phyloP scores from a whole-genome alignment of 2,113 vertebrate genomes.

The Narcine bancroftii region DNA sequence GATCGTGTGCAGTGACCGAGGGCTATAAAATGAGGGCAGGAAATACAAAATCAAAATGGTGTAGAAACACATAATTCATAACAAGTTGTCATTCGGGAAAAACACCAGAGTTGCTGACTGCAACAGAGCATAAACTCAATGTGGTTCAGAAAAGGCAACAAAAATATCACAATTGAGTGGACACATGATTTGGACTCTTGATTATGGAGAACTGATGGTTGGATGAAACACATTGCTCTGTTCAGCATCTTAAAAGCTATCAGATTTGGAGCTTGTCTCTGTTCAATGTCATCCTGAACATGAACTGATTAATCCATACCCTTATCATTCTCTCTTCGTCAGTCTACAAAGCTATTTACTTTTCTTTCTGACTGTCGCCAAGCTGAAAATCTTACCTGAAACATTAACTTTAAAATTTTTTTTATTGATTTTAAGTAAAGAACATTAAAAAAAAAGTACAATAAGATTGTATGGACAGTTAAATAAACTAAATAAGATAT shows the following conservation, averaged over 20 bases:
- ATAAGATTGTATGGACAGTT: too few relatives aligned
- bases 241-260: not conserved
- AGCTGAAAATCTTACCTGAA: not conserved
- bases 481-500: too few relatives aligned
- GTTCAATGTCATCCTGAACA: not conserved
- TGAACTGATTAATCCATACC: not conserved
- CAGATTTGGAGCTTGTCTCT: not conserved
- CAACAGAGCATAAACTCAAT: not conserved
- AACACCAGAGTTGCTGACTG: not conserved
- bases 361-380: too few relatives aligned
- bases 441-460: too few relatives aligned
- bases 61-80: not conserved
- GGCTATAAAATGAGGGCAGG: not conserved
- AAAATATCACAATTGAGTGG: not conserved
- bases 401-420: too few relatives aligned
- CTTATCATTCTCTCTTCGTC: not conserved
- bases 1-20: not conserved
- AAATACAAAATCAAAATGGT: not conserved
- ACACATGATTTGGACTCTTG: not conserved
- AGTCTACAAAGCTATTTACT: not conserved
- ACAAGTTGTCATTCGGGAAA: not conserved
- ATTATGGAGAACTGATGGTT: not conserved
- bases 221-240: not conserved
- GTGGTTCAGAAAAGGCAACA: not conserved
- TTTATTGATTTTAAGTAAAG: too few relatives aligned